Evolutionary conservation across 2,888 invertebrate genomes (phyloP), one percentile per base, ranked within the genome.

Genomic region (Nowickia ferox): DNA sequence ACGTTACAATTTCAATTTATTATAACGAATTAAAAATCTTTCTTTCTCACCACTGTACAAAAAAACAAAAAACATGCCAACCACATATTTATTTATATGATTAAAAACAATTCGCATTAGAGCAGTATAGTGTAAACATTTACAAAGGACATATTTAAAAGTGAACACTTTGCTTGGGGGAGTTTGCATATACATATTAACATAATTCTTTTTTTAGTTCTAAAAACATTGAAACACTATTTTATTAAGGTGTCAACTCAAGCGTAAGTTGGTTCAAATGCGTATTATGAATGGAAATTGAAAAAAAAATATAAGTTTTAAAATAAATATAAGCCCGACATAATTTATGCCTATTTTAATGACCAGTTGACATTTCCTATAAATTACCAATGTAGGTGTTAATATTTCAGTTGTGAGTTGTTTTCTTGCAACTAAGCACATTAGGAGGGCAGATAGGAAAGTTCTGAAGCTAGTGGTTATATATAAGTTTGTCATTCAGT

Each of bases 291-390:
- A 42, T 13, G n/a, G 30, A 22, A 44, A 48, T 57, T 51, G 66
- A 66, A 72, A 65, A 42, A 61, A 55, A 68, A 53, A 15, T 38
- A 22, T 38, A 38, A 9, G 9, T 4, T 19, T 9, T 53, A 61
- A 19, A 63, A 68, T n/a, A 38, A 61, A 53, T 10, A 61, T 13
- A 71, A 19, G 51, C 30, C 30, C 6, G 30, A 77, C 30, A 59
- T 15, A 55, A 80, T 59, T 63, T 30, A 69, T 69, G 38, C 30
- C 40, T 48, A 22, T 57, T 57, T 76, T 65, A 77, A 83, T 71
- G 51, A 53, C 83, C 83, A 72, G 55, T 71, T 77, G 83, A 59
- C 51, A 77, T 59, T 65, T 76, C 10, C 42, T 10, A 72, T 77
- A 66, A 77, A 77, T 77, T 71, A 38, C 9, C 57, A 15, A 44